Conservation (phyloP, 2,113 vertebrate genomes). For the Nematolebias whitei region DNA sequence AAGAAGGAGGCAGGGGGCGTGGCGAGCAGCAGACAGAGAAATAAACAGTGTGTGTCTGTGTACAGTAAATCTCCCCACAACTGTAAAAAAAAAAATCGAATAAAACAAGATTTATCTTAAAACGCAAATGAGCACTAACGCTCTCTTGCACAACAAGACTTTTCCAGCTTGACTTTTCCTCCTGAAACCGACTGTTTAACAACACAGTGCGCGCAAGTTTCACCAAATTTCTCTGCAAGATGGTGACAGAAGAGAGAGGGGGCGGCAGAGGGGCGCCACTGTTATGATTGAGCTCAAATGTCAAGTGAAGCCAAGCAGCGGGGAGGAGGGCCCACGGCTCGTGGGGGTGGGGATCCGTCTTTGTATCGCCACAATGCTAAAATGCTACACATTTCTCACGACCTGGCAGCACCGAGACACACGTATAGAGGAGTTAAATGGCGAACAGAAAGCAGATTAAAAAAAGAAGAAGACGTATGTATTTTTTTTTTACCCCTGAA, state of each 20-base stretch:
- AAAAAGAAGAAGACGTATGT: conserved; percentile 16
- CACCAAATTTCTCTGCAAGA: conserved; percentile 1
- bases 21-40: conserved; percentile 53
- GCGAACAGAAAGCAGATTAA: conserved; percentile 47
- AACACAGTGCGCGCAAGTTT: no score
- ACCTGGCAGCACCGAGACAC: conserved; percentile 20
- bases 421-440: conserved; percentile 48
- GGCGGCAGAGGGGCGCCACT: conserved; percentile 16
- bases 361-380: conserved; percentile 25
- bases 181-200: no score
- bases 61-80: conserved; percentile 65
- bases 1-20: conserved; percentile 49
- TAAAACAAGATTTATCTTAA: no score
- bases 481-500: conserved; percentile 37
- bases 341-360: no score
- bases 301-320: conserved; percentile 58
- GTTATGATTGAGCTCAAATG: conserved; percentile 61
- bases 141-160: no score
- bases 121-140: not conserved
- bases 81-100: conserved; percentile 23
- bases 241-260: conserved; percentile 46
- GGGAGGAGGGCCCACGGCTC: conserved; percentile 47
- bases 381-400: no score
- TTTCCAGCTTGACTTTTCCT: not conserved
- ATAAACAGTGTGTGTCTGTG: conserved; percentile 54